Evolutionary conservation across 2,797 vertebrate genomes (phyloP).

Genomic region (Tachyglossus aculeatus): DNA sequence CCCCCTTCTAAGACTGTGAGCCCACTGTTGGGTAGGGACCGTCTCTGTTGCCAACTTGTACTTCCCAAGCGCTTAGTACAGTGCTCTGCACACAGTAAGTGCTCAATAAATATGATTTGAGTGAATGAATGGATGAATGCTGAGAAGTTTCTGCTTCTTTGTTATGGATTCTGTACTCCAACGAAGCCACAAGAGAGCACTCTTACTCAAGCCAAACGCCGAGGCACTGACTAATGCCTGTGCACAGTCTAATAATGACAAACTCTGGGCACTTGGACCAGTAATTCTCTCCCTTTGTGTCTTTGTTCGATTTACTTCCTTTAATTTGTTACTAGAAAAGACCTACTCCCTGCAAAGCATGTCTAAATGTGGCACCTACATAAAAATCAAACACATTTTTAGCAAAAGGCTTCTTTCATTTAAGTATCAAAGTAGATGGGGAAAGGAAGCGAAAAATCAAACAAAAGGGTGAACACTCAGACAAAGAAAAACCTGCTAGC

Average conservation of each 20-base stretch:
- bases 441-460: too few species aligned
- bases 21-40: too few species aligned
- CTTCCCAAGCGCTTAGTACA: too few species aligned
- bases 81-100: too few species aligned
- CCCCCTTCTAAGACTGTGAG: too few species aligned
- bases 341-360: too few species aligned
- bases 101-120: too few species aligned
- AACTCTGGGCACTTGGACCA: not conserved
- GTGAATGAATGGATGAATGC: too few species aligned
- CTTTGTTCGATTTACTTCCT: not conserved
- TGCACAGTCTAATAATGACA: not conserved
- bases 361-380: too few species aligned
- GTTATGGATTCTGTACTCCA: not conserved
- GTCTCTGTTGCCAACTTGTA: too few species aligned
- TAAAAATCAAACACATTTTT: too few species aligned
- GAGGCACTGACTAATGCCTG: not conserved
- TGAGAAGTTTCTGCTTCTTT: not conserved
- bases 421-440: not conserved
- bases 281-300: not conserved
- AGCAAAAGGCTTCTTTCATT: too few species aligned
- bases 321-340: not conserved
- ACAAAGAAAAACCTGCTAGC: not conserved
- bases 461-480: not conserved
- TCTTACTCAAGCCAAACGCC: constrained; percentile 2
- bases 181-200: constrained; percentile 14